Evolutionary conservation across 1,140 invertebrate species (phyloP).

Genomic region (Cherax destructor): DNA sequence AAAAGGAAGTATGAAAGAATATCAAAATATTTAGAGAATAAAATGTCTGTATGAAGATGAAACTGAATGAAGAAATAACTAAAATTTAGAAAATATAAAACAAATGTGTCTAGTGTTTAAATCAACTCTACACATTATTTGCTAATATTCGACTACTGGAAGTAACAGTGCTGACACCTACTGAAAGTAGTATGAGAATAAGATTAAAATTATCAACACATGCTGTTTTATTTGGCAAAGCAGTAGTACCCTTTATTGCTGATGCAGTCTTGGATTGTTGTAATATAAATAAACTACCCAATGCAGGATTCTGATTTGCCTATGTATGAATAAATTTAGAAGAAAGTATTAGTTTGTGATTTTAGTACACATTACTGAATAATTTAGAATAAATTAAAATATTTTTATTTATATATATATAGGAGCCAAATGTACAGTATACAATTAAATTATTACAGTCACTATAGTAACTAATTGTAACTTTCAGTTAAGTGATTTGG

Average conservation of each 20-base stretch:
- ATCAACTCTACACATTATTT: neutral
- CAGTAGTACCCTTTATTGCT: slow-evolving; percentile 18
- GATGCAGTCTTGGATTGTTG: neutral
- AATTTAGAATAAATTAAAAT: slow-evolving; percentile 8
- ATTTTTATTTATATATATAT: slow-evolving; percentile 11
- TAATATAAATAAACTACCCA: neutral
- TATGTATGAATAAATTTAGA: neutral
- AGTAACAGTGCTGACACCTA: slow-evolving; percentile 17
- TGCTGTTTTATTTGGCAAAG: slow-evolving; percentile 2
- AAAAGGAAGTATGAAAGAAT: slow-evolving; percentile 15
- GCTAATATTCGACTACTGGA: slow-evolving; percentile 3
- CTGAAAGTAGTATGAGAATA: neutral
- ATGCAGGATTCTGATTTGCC: neutral
- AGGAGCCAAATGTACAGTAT: slow-evolving; percentile 37
- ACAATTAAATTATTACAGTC: slow-evolving; percentile 20
- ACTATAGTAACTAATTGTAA: neutral
- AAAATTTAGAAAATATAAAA: neutral
- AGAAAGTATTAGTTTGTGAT: neutral
- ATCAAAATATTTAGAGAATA: neutral
- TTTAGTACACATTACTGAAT: neutral
- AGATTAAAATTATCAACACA: slow-evolving; percentile 2
- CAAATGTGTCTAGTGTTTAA: neutral
- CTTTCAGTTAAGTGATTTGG: neutral
- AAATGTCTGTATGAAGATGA: neutral
- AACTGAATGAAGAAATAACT: neutral